Conservation (phyloP, 1,140 invertebrate species). For the Aphis gossypii region DNA sequence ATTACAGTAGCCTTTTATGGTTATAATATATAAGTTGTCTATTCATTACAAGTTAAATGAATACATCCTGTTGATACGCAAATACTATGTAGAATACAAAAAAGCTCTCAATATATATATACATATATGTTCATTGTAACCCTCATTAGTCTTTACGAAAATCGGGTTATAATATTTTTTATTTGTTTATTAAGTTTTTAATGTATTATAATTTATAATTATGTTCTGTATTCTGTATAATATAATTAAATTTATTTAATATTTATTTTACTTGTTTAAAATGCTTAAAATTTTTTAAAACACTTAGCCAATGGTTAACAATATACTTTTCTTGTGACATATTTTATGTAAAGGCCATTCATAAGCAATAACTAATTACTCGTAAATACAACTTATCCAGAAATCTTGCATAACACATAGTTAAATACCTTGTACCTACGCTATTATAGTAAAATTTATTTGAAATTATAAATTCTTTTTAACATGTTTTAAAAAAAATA, state of each 20-base stretch:
- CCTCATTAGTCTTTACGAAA: constrained; percentile 4
- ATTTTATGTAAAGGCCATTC: not conserved
- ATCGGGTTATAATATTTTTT: not conserved
- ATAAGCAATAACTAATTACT: not conserved
- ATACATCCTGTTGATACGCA: constrained; percentile 18
- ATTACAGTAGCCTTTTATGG: not conserved
- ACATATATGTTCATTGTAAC: not conserved
- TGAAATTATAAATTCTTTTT: not conserved
- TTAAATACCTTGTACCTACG: not conserved
- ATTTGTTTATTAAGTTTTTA: not conserved
- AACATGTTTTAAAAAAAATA: not conserved
- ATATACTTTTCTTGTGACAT: not conserved
- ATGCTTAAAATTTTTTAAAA: not conserved
- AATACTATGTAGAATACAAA: not conserved
- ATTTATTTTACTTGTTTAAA: not conserved
- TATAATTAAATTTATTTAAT: not conserved
- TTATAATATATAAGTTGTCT: constrained; percentile 13
- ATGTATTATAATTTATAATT: not conserved
- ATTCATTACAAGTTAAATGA: constrained; percentile 25
- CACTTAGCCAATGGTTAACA: not conserved
- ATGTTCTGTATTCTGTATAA: not conserved
- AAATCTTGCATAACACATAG: constrained; percentile 17
- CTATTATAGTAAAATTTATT: not conserved
- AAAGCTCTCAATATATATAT: not conserved
- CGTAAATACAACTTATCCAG: constrained; percentile 19